Conservation (phyloP, 1,140 invertebrate genomes). For the Tribolium madens region DNA sequence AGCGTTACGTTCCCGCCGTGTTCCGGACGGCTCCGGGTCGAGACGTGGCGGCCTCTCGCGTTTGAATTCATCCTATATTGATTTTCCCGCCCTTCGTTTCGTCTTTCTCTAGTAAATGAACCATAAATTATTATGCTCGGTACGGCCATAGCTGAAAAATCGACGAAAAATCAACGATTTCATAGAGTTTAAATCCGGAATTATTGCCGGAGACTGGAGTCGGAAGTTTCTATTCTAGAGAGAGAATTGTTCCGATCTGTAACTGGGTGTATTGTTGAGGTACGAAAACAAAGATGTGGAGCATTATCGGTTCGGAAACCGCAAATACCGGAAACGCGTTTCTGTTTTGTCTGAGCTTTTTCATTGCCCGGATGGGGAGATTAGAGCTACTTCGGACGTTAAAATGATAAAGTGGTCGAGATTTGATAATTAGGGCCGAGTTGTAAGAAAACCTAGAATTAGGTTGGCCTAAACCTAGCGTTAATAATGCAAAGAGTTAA, state of each 20-base stretch:
- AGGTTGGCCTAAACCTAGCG: neutral
- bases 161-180: neutral
- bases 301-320: neutral
- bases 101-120: slow-evolving; percentile 59
- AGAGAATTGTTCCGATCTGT: slow-evolving; percentile 29
- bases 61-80: slow-evolving; percentile 50
- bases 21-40: slow-evolving; percentile 8
- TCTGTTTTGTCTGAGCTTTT: slow-evolving; percentile 2
- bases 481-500: slow-evolving; percentile 24
- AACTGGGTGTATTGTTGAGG: slow-evolving; percentile 18
- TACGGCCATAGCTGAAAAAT: slow-evolving; percentile 35
- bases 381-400: slow-evolving; percentile 7
- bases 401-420: neutral
- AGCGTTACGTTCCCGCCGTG: slow-evolving; percentile 41
- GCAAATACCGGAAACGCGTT: slow-evolving; percentile 15
- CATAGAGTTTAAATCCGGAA: neutral
- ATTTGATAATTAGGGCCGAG: neutral
- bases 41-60: slow-evolving; percentile 23
- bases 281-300: slow-evolving; percentile 20
- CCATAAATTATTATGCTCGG: slow-evolving; percentile 60
- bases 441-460: too few species aligned
- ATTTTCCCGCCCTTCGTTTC: slow-evolving; percentile 58
- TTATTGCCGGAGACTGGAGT: slow-evolving; percentile 28
- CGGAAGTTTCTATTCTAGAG: slow-evolving; percentile 13
- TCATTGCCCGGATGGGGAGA: neutral